Evolutionary conservation across 35 echinoderm and acorn worm species (phyloP), one percentile per base, ranked within the genome.

Genomic region (Lytechinus variegatus): DNA sequence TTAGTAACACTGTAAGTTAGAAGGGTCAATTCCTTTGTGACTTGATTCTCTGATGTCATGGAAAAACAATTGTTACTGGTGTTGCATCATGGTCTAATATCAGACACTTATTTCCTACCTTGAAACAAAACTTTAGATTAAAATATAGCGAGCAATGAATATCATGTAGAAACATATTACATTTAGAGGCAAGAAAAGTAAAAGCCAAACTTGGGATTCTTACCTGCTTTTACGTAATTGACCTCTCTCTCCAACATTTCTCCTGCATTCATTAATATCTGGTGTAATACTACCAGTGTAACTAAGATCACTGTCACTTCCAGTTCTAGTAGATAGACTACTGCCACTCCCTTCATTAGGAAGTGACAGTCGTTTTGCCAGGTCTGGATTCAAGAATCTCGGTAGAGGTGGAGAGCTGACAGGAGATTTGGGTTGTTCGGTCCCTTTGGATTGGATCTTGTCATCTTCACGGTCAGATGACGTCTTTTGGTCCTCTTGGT

Each of bases 221-320:
- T 93, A 93, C 92, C 92, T 93, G 92, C 92, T 93, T 93, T 93
- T 93, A 28, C 92, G 92, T 19, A 93, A 11, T 57, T 57, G 55
- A 16, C 92, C 92, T 13, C 6, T 90, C 88, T 44, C 92, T 28
- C 92, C 92, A 55, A 21, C 54, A 54, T 27, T 57, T 10, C n/a
- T 54, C 13, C 92, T 54, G 92, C 52, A 54, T 12, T 93, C 92
- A 93, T 57, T 93, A 11, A 93, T n/a, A n/a, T 93, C 92, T 57
- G 92, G 92, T 57, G 92, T 93, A 55, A 55, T 93, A 27, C 92
- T 93, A 27, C 92, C 92, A 57, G 10, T 93, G 27, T 10, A 57
- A 27, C 53, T 93, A 11, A 93, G 27, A 57, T 93, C 92, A 93
- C 92, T 93, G 27, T 93, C 92, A 93, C 92, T 93, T n/a, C 54